phyloP scores from a whole-genome alignment of 2,797 vertebrate genomes.

The Anniella stebbinsi region DNA sequence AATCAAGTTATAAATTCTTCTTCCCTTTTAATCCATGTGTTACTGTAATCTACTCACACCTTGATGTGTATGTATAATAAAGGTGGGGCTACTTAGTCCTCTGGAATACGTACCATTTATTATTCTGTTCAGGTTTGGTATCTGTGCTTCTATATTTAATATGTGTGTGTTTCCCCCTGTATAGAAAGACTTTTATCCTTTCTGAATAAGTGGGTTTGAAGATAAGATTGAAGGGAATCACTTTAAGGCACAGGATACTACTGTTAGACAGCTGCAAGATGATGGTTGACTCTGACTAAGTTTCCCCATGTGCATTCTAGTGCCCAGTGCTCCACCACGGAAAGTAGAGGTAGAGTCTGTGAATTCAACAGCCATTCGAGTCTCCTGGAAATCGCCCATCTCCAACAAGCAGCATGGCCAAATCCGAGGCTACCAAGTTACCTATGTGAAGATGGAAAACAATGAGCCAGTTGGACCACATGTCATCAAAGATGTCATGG shows the following conservation, averaged over 20 bases:
- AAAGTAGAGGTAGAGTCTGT: constrained; percentile 91
- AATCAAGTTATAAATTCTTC: constrained; percentile 67
- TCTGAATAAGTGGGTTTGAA: background rate
- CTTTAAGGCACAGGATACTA: background rate
- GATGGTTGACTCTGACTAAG: constrained; percentile 29
- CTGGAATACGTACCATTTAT: background rate
- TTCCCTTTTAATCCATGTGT: constrained; percentile 67
- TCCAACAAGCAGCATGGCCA: constrained; percentile 92
- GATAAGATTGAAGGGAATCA: background rate
- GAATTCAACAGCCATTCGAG: constrained; percentile 91
- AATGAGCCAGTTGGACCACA: constrained; percentile 90
- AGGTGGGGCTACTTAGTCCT: background rate
- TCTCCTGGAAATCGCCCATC: constrained; percentile 93
- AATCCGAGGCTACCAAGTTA: constrained; percentile 94
- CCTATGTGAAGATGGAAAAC: constrained; percentile 90
- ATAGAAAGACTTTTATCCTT: background rate
- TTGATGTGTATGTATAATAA: background rate
- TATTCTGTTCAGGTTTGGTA: background rate
- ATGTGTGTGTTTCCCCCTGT: background rate
- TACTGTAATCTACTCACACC: constrained; percentile 19
- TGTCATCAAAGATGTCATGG: constrained; percentile 88
- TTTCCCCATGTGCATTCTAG: constrained; percentile 60
- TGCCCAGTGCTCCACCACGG: constrained; percentile 79
- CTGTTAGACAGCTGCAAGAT: background rate
- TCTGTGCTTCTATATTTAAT: background rate